Evolutionary conservation across 1,140 invertebrate species (phyloP).

Genomic region (Venturia canescens): DNA sequence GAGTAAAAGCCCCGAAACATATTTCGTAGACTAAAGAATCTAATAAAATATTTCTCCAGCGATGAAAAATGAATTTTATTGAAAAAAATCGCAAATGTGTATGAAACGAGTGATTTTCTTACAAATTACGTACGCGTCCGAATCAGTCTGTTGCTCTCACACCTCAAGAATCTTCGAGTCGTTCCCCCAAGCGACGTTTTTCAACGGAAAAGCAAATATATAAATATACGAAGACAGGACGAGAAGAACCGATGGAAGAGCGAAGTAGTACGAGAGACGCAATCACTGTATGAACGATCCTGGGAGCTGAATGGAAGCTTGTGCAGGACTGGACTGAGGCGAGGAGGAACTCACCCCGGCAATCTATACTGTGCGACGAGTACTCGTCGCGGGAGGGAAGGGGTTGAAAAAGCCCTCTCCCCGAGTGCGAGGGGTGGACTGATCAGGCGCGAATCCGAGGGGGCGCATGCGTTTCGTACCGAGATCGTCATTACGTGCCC

Average conservation of each 20-base stretch:
- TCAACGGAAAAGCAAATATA: background rate
- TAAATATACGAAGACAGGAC: background rate
- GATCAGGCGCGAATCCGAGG: slow-evolving; percentile 58
- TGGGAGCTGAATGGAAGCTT: slow-evolving; percentile 56
- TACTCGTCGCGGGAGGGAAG: background rate
- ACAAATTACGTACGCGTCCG: slow-evolving; percentile 18
- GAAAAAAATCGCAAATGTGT: background rate
- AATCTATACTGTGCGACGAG: slow-evolving; percentile 69
- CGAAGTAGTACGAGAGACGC: slow-evolving; percentile 13
- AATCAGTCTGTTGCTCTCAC: slow-evolving; percentile 1
- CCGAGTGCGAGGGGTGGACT: slow-evolving; percentile 54
- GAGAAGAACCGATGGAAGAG: background rate
- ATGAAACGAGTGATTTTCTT: slow-evolving; percentile 2
- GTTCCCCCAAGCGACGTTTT: background rate
- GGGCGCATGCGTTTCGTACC: slow-evolving; percentile 60
- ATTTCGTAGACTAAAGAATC: too few relatives aligned
- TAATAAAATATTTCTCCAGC: background rate
- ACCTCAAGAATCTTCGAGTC: background rate
- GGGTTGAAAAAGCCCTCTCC: background rate
- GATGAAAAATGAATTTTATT: background rate
- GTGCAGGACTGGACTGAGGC: slow-evolving; percentile 61
- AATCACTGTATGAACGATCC: slow-evolving; percentile 64
- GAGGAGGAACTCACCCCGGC: slow-evolving; percentile 54
- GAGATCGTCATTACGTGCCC: background rate
- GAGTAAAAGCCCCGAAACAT: too few relatives aligned